phyloP scores from a whole-genome alignment of 2,888 invertebrate genomes.

The Crioceris asparagi region DNA sequence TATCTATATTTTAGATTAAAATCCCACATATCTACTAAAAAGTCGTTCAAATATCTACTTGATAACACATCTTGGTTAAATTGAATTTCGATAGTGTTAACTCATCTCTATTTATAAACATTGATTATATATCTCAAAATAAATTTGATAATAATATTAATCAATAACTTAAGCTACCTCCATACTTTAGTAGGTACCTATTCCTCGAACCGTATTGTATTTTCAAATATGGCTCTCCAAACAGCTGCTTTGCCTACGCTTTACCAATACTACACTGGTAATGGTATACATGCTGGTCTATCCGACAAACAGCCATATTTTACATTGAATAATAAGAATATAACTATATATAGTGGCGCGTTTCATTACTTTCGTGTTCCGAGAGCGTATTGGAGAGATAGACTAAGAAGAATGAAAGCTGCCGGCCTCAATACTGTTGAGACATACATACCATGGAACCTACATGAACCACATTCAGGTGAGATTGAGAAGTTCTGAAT shows the following conservation, averaged over 20 bases:
- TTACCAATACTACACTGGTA: conserved; percentile 38
- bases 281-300: conserved; percentile 29
- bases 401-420: conserved; percentile 62
- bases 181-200: too few species aligned
- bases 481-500: too few species aligned
- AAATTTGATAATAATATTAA: too few species aligned
- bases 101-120: too few species aligned
- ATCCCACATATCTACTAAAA: too few species aligned
- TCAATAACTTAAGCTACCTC: too few species aligned
- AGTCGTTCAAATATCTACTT: too few species aligned
- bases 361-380: conserved; percentile 82
- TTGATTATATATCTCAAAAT: too few species aligned
- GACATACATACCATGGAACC: conserved; percentile 80
- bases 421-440: conserved; percentile 81
- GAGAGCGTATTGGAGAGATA: conserved; percentile 66
- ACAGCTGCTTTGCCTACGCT: conserved; percentile 11
- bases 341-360: conserved; percentile 42
- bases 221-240: conserved; percentile 7
- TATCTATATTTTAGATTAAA: too few species aligned
- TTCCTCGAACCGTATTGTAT: too few species aligned
- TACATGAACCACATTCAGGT: conserved; percentile 60
- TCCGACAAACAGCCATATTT: conserved; percentile 30
- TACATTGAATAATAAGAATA: conserved; percentile 36
- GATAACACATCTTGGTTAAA: too few species aligned
- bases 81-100: too few species aligned